A percentile compares a stretch with the other conserved stretches of the same genome.
These are phyloP conservation scores for Euphonia xanthogaster DNA, from an alignment of 2,797 vertebrate genomes.

Conservation along the genomic window DNA sequence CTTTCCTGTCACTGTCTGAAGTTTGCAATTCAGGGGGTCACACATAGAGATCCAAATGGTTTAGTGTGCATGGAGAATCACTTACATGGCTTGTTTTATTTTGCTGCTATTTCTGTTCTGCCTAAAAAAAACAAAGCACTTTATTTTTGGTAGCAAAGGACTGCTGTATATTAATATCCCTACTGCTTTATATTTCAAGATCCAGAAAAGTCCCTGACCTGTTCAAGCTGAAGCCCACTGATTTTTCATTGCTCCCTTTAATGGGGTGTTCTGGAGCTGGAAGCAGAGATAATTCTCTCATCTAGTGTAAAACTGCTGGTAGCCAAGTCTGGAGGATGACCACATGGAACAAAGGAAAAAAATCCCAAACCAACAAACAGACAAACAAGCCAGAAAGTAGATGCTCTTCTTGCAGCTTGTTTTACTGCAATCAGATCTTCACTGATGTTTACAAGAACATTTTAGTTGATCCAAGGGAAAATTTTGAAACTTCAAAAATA, in stretches of 20 bases:
- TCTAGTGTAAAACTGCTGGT: not conserved
- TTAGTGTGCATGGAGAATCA: not conserved
- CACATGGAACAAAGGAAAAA: not conserved
- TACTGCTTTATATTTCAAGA: not conserved
- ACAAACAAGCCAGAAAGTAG: not conserved
- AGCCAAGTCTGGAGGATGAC: not conserved
- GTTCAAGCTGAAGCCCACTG: not conserved
- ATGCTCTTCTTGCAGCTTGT: not conserved
- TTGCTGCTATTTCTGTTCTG: not conserved
- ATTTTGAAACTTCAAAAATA: not conserved
- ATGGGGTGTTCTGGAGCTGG: not conserved
- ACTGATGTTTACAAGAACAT: not conserved
- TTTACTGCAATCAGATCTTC: not conserved
- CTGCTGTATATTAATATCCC: not conserved
- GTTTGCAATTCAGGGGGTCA: not conserved
- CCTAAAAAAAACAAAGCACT: not conserved
- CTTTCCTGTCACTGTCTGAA: not conserved
- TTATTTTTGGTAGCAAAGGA: not conserved
- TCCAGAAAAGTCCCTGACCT: not conserved
- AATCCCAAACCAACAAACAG: accelerated
- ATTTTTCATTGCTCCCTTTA: not conserved
- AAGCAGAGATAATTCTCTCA: not conserved
- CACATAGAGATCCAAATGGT: not conserved
- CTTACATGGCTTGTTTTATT: not conserved
- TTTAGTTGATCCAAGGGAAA: not conserved